These are phyloP conservation scores for Astropecten irregularis DNA, from an alignment of 53 echinoderm and acorn worm genomes.

Conservation along the genomic window DNA sequence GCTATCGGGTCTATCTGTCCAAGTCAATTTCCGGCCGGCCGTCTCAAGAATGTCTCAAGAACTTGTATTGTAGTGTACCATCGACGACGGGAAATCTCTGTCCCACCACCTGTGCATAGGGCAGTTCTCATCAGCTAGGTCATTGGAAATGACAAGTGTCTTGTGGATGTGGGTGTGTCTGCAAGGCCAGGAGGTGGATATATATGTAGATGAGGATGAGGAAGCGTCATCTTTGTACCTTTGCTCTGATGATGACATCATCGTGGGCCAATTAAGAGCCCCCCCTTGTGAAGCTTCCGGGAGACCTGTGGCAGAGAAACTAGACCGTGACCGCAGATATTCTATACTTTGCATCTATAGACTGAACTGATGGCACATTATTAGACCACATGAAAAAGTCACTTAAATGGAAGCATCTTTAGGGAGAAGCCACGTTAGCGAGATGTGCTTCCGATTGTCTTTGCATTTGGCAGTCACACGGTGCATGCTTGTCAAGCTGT, in stretches of 20 bases:
- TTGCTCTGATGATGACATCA: slow-evolving; percentile 14
- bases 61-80: no score
- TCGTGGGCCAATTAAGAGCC: neutral
- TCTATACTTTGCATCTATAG: neutral
- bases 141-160: slow-evolving; percentile 1
- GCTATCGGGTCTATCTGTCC: slow-evolving; percentile 1
- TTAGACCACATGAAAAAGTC: no score
- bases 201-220: no score
- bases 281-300: slow-evolving; percentile 14
- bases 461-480: no score
- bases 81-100: no score
- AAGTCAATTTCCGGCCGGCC: slow-evolving; percentile 21
- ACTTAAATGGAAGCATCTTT: neutral
- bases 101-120: no score
- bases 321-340: neutral
- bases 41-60: neutral
- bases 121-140: neutral
- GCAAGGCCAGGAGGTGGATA: no score
- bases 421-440: neutral
- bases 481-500: no score
- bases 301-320: neutral
- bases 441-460: slow-evolving; percentile 5
- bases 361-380: no score
- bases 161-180: no score
- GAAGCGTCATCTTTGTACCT: neutral